A percentile compares a stretch with the other conserved stretches of the same genome.
phyloP scores from a whole-genome alignment of 2,113 vertebrate species.

The Microcebus griseorufus region DNA sequence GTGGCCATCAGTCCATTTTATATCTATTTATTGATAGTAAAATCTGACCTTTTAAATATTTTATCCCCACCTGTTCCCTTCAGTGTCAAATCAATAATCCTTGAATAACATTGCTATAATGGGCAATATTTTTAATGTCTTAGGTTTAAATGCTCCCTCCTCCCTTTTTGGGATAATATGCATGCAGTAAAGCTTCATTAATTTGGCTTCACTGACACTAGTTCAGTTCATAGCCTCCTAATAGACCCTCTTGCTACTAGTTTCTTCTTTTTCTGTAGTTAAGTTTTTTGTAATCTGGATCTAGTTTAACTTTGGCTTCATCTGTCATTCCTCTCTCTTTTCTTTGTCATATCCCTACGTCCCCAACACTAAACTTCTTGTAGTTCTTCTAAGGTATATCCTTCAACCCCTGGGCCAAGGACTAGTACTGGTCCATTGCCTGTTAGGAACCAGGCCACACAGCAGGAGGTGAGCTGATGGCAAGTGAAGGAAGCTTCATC shows the following conservation, averaged over 20 bases:
- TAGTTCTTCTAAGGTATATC: not conserved
- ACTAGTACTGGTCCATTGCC: too few species aligned
- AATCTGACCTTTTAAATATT: constrained; percentile 9
- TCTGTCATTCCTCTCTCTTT: not conserved
- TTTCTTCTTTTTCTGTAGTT: constrained; percentile 9
- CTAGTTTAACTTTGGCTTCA: not conserved
- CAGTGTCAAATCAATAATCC: not conserved
- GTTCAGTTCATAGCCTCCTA: not conserved
- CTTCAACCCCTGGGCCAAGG: not conserved
- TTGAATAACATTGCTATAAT: not conserved
- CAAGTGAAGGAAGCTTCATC: too few species aligned
- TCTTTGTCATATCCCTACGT: not conserved
- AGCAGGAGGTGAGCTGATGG: too few species aligned
- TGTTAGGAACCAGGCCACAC: too few species aligned
- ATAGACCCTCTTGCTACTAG: not conserved
- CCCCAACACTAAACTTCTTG: not conserved
- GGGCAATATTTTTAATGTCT: not conserved
- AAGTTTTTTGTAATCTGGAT: not conserved
- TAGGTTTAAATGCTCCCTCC: not conserved
- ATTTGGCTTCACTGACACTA: constrained; percentile 1
- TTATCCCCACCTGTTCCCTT: not conserved
- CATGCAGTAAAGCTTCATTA: not conserved
- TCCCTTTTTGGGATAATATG: not conserved
- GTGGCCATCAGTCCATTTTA: not conserved
- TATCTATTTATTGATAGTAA: constrained; percentile 23